These are phyloP conservation scores for Eupithecia pulchellata DNA, from an alignment of 2,888 invertebrate genomes.

Conservation along the genomic window DNA sequence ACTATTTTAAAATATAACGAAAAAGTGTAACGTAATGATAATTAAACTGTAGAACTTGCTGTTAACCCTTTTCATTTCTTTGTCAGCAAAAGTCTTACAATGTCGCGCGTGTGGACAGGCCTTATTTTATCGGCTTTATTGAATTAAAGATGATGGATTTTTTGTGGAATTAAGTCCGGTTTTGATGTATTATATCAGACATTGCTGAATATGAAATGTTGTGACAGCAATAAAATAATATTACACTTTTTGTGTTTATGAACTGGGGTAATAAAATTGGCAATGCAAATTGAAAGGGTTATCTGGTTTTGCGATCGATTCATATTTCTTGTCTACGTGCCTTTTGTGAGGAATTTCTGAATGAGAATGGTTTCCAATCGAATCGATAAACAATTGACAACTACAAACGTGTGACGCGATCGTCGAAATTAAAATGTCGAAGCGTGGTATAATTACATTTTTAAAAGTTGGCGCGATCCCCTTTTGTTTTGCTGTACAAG, in stretches of 20 bases:
- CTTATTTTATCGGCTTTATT: conserved; percentile 35
- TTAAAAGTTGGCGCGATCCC: too few species aligned
- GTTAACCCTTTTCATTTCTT: neutral
- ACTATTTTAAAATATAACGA: neutral
- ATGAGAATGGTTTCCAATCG: neutral
- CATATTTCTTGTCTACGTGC: neutral
- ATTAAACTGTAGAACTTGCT: neutral
- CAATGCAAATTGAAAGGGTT: neutral
- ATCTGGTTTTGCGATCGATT: neutral
- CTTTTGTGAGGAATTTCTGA: neutral
- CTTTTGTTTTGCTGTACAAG: too few species aligned
- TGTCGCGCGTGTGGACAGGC: conserved; percentile 13
- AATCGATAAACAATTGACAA: neutral
- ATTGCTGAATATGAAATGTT: conserved; percentile 26
- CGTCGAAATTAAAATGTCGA: too few species aligned
- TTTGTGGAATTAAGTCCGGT: conserved; percentile 27
- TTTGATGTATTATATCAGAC: conserved; percentile 24
- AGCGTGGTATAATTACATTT: too few species aligned
- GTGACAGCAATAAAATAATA: conserved; percentile 31
- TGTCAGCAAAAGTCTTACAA: neutral
- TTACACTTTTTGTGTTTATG: conserved; percentile 33
- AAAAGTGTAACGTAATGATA: neutral
- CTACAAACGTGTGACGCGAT: neutral
- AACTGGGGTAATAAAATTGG: conserved; percentile 14
- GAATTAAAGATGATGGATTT: conserved; percentile 35